phyloP scores from a whole-genome alignment of 1,140 invertebrate genomes.

The Pteromalus puparum region DNA sequence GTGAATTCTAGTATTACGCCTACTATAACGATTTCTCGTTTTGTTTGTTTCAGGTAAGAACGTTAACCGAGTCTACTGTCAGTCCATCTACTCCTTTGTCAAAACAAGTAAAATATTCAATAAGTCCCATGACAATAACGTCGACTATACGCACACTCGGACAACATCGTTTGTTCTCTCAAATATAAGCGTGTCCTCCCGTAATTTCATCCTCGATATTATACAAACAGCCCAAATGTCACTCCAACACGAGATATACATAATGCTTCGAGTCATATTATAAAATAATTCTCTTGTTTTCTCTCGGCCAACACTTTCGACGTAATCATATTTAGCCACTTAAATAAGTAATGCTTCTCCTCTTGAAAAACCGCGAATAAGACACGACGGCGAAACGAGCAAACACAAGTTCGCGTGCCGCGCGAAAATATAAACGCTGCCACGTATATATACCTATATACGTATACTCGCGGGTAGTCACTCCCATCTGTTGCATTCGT shows the following conservation, averaged over 20 bases:
- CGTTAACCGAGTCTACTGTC: not conserved
- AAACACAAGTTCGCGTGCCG: constrained; percentile 5
- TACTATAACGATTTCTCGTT: not conserved
- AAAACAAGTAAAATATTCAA: constrained; percentile 22
- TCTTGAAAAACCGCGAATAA: constrained; percentile 1
- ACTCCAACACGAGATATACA: not conserved
- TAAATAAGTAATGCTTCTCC: not conserved
- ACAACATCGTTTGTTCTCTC: not conserved
- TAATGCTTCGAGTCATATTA: too few relatives aligned
- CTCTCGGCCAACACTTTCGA: not conserved
- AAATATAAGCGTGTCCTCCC: constrained; percentile 40
- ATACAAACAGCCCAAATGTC: not conserved
- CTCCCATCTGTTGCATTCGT: constrained; percentile 53
- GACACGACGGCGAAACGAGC: constrained; percentile 14
- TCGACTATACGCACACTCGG: too few relatives aligned
- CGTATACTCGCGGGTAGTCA: constrained; percentile 33
- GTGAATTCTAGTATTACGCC: too few relatives aligned
- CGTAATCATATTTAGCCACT: not conserved
- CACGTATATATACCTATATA: not conserved
- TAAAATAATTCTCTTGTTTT: not conserved
- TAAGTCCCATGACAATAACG: not conserved
- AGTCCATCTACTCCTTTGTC: not conserved
- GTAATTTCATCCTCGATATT: not conserved
- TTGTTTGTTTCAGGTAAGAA: constrained; percentile 37
- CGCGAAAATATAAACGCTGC: not conserved